Evolutionary conservation across 2,113 vertebrate species (phyloP).

Genomic region (Melanotaenia duboulayi): DNA sequence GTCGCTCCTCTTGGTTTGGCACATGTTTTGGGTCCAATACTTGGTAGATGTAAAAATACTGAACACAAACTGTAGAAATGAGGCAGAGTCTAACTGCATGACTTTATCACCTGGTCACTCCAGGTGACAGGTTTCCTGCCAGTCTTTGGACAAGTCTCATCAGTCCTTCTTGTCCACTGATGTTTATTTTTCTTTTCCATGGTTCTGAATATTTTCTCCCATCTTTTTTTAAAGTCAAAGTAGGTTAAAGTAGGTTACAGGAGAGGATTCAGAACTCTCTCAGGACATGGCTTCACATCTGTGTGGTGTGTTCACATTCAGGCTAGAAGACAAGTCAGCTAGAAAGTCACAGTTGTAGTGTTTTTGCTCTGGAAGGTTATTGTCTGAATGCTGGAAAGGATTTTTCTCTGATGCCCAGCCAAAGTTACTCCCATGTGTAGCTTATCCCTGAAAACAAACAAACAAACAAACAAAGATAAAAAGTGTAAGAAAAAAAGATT

Average conservation of each 20-base stretch:
- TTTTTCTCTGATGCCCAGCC: conserved; percentile 88
- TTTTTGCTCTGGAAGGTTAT: conserved; percentile 82
- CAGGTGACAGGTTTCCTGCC: conserved; percentile 8
- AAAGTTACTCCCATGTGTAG: conserved; percentile 87
- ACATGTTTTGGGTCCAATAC: conserved; percentile 40
- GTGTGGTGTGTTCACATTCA: conserved; percentile 41
- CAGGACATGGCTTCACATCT: conserved; percentile 39
- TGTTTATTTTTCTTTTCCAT: conserved; percentile 23
- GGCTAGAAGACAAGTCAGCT: conserved; percentile 36
- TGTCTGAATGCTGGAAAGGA: conserved; percentile 86
- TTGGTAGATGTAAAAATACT: conserved; percentile 52
- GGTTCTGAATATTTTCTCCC: conserved; percentile 43
- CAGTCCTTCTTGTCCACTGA: conserved; percentile 9
- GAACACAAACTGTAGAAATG: conserved; percentile 50
- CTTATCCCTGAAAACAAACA: conserved; percentile 76
- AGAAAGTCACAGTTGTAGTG: conserved; percentile 81
- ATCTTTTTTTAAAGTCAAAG: conserved; percentile 44
- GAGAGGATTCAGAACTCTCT: conserved; percentile 53
- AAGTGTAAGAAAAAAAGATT: not conserved
- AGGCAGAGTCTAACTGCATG: conserved; percentile 30
- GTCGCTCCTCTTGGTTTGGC: conserved; percentile 44
- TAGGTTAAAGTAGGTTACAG: conserved; percentile 54
- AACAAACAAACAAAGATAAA: not conserved
- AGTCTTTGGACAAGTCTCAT: conserved; percentile 17
- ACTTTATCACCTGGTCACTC: conserved; percentile 22